Evolutionary conservation across 2,888 invertebrate species (phyloP).

Genomic region (Actias luna): DNA sequence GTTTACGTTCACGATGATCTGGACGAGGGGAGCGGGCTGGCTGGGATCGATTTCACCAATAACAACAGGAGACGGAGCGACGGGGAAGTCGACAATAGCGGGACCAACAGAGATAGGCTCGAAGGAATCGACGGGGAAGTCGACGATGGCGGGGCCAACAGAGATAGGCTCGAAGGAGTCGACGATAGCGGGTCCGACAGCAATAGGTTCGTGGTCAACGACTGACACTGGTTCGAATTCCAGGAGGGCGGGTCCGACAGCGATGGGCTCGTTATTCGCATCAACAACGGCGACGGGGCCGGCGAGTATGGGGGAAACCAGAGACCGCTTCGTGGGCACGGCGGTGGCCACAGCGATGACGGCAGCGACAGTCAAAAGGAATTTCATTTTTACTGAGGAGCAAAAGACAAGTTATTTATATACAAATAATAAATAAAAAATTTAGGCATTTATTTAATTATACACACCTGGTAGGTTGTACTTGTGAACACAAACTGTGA

Average conservation of each 20-base stretch:
- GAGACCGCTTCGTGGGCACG: constrained; percentile 27
- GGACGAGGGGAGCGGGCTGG: constrained; percentile 19
- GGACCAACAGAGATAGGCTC: constrained; percentile 1
- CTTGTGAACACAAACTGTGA: constrained; percentile 20
- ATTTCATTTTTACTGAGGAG: constrained; percentile 33
- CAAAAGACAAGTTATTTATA: constrained; percentile 4
- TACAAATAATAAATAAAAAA: not conserved
- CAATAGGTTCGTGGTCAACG: constrained; percentile 25
- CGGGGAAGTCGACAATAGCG: constrained; percentile 13
- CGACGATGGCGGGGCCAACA: constrained; percentile 13
- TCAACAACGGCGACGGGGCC: constrained; percentile 31
- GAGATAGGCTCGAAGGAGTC: constrained; percentile 14
- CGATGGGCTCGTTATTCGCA: constrained; percentile 24
- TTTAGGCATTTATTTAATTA: not conserved
- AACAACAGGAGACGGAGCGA: constrained; percentile 14
- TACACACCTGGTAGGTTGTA: constrained; percentile 20
- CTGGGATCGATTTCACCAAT: constrained; percentile 9
- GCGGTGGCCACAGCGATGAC: constrained; percentile 37
- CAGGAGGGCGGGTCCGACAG: constrained; percentile 32
- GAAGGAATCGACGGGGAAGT: not conserved
- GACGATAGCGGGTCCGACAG: constrained; percentile 25
- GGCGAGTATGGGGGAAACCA: constrained; percentile 32
- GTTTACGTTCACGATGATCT: constrained; percentile 20
- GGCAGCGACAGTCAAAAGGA: constrained; percentile 34
- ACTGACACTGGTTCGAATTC: constrained; percentile 24